phyloP scores from a whole-genome alignment of 2,888 invertebrate genomes.

The Ormia ochracea region DNA sequence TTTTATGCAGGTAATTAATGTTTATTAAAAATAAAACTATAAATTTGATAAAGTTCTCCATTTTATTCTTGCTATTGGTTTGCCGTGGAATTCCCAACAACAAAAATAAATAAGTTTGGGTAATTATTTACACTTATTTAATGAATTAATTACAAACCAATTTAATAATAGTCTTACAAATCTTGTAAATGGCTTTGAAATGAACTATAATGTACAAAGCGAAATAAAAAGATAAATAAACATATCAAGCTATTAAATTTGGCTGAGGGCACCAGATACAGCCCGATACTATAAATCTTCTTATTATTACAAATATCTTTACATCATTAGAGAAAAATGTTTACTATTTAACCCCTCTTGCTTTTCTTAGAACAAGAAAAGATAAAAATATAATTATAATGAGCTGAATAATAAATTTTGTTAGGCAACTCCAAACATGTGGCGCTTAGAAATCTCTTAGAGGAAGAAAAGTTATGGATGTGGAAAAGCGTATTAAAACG shows the following conservation, averaged over 20 bases:
- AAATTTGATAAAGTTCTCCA: neutral
- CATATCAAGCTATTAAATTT: neutral
- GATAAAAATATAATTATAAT: constrained; percentile 37
- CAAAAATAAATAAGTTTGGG: constrained; percentile 18
- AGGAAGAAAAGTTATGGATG: neutral
- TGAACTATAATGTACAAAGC: neutral
- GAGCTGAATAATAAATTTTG: constrained; percentile 24
- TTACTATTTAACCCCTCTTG: neutral
- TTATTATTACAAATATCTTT: neutral
- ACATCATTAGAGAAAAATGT: neutral
- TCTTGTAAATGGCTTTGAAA: constrained; percentile 2
- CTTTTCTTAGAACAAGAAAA: neutral
- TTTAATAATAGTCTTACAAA: constrained; percentile 22
- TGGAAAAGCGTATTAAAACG: neutral
- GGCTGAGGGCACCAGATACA: neutral
- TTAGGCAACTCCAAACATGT: constrained; percentile 4
- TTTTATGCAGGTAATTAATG: constrained; percentile 24
- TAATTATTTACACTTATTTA: constrained; percentile 44
- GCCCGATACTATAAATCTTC: neutral
- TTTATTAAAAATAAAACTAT: neutral
- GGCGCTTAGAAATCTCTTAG: constrained; percentile 13
- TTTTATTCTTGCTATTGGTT: neutral
- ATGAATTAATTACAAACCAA: constrained; percentile 50
- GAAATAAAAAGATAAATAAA: neutral
- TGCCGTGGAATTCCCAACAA: neutral